Evolutionary conservation across 1,140 invertebrate genomes (phyloP).

Genomic region (Heterodera carotae): DNA sequence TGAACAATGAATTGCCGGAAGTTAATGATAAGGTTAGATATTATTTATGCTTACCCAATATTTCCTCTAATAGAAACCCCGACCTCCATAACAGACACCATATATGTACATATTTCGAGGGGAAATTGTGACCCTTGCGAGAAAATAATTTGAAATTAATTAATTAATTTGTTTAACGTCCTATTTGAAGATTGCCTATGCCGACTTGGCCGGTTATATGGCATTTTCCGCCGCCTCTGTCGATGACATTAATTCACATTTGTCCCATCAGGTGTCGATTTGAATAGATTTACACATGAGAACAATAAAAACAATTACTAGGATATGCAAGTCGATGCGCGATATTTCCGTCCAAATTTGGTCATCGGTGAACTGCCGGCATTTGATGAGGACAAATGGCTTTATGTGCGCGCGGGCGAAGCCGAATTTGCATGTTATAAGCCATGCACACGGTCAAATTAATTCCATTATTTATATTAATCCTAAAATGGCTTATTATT

Average conservation of each 20-base stretch:
- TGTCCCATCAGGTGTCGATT: constrained; percentile 19
- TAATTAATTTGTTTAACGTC: no score
- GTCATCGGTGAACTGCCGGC: constrained; percentile 72
- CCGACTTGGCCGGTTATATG: constrained; percentile 71
- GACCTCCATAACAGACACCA: no score
- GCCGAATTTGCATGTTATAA: constrained; percentile 56
- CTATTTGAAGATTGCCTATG: constrained; percentile 70
- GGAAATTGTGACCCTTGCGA: no score
- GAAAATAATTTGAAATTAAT: no score
- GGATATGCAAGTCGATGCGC: constrained; percentile 65
- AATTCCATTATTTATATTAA: neutral
- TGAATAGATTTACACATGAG: no score
- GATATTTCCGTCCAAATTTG: constrained; percentile 75
- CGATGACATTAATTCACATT: constrained; percentile 56
- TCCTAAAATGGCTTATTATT: no score
- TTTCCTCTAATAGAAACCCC: no score
- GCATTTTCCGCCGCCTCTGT: constrained; percentile 73
- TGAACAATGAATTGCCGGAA: constrained; percentile 40
- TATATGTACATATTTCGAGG: no score
- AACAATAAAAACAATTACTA: neutral
- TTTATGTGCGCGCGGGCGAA: constrained; percentile 52
- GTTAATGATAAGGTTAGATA: constrained; percentile 48
- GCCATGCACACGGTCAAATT: constrained; percentile 45
- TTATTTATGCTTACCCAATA: no score
- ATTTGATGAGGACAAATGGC: constrained; percentile 70